Conservation (phyloP, 2,113 vertebrate species). For the Misgurnus anguillicaudatus region DNA sequence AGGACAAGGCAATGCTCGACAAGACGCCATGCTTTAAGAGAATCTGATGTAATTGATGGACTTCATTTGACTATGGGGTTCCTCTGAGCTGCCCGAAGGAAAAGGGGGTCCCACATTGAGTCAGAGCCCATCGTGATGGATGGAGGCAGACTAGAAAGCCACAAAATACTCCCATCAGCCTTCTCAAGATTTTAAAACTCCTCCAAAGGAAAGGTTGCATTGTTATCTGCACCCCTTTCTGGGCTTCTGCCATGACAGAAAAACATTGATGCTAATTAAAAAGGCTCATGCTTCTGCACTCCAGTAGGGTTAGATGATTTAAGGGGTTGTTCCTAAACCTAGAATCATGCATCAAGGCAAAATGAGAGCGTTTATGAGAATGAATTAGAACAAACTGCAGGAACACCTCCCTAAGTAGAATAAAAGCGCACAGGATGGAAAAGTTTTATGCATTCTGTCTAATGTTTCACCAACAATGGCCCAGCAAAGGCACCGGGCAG, state of each 20-base stretch:
- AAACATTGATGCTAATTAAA: neutral
- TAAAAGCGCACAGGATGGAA: neutral
- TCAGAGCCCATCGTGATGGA: slow-evolving; percentile 12
- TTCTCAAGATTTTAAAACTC: neutral
- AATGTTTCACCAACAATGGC: slow-evolving; percentile 56
- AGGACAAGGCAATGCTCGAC: neutral
- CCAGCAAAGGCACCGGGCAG: slow-evolving; percentile 10
- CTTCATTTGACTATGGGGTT: slow-evolving; percentile 19
- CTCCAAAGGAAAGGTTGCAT: slow-evolving; percentile 18
- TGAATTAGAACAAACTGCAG: neutral
- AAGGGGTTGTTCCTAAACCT: too few relatives aligned
- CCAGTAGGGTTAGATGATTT: neutral
- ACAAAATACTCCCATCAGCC: neutral
- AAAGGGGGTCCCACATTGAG: neutral
- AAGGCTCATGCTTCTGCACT: neutral
- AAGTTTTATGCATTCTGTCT: slow-evolving; percentile 66
- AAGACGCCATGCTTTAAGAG: neutral
- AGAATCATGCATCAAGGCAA: neutral
- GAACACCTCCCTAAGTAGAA: neutral
- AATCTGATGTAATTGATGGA: neutral
- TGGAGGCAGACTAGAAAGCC: neutral
- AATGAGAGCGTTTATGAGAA: neutral
- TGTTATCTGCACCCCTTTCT: neutral
- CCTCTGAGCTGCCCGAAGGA: neutral
- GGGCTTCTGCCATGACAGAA: neutral